Evolutionary conservation across 1,140 invertebrate genomes (phyloP).

Genomic region (Fopius arisanus): DNA sequence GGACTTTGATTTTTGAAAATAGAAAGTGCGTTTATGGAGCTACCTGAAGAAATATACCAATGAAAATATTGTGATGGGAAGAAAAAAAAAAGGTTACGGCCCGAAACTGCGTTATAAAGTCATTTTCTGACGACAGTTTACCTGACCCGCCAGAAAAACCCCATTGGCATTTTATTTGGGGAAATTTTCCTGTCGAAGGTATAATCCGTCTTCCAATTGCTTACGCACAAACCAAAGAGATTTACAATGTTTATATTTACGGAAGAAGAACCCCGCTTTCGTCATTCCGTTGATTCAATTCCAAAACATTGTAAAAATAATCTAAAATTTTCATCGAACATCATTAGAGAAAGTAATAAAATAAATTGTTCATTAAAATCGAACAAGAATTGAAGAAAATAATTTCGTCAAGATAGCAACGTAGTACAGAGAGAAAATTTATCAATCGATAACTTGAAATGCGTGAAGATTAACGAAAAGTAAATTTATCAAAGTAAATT

Average conservation of each 20-base stretch:
- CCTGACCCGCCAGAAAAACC: not conserved
- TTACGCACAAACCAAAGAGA: not conserved
- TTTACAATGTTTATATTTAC: not conserved
- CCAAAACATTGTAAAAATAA: too few relatives aligned
- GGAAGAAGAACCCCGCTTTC: not conserved
- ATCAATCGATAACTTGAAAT: too few relatives aligned
- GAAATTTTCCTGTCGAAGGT: not conserved
- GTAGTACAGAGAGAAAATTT: too few relatives aligned
- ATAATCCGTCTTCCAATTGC: not conserved
- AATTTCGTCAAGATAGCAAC: too few relatives aligned
- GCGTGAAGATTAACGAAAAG: too few relatives aligned
- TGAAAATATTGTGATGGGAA: constrained; percentile 1
- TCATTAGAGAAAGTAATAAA: too few relatives aligned
- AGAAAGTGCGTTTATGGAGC: not conserved
- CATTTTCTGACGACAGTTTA: constrained; percentile 4
- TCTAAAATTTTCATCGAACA: too few relatives aligned
- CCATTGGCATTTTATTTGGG: not conserved
- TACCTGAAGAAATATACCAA: not conserved
- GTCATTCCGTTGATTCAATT: not conserved
- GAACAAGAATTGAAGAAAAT: too few relatives aligned
- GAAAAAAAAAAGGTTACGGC: not conserved
- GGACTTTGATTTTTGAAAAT: constrained; percentile 1
- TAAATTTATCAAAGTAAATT: too few relatives aligned
- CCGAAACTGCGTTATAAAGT: not conserved
- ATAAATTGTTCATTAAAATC: too few relatives aligned